A percentile compares a stretch with the other conserved stretches of the same genome.
Conservation (phyloP, 2,113 vertebrate genomes). For the Electrona antarctica region DNA sequence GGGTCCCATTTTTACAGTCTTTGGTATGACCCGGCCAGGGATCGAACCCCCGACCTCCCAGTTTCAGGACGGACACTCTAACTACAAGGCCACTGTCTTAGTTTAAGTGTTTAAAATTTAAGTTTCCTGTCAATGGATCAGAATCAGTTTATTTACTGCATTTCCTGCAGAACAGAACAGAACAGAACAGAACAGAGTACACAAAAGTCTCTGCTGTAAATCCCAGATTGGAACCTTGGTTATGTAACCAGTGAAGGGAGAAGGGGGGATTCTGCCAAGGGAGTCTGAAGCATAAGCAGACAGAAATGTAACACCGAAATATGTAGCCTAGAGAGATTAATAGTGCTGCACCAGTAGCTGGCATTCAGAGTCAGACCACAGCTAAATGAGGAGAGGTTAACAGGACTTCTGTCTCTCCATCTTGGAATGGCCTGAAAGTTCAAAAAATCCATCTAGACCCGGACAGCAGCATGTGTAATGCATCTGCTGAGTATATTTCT, state of each 20-base stretch:
- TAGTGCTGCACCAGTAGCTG: slow-evolving; percentile 1
- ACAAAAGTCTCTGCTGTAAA: neutral
- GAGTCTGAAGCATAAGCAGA: slow-evolving; percentile 1
- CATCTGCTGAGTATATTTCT: neutral
- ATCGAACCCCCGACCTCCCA: too few relatives aligned
- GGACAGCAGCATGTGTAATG: too few relatives aligned
- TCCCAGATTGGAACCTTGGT: neutral
- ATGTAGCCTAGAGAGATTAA: slow-evolving; percentile 24
- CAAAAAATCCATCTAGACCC: neutral
- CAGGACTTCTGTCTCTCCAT: neutral
- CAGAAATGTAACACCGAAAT: neutral
- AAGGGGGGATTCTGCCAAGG: neutral
- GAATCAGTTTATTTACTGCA: neutral
- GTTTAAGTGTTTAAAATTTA: neutral
- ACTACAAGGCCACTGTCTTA: neutral
- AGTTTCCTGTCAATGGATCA: neutral
- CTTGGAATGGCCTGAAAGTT: neutral
- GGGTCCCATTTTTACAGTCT: too few relatives aligned
- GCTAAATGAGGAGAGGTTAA: neutral
- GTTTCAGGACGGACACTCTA: too few relatives aligned
- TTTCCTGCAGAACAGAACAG: neutral
- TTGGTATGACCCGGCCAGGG: too few relatives aligned
- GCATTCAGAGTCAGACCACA: neutral
- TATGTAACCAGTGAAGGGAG: neutral
- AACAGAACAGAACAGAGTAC: neutral